Evolutionary conservation across 2,113 vertebrate species (phyloP).

Genomic region (Climacteris rufus): DNA sequence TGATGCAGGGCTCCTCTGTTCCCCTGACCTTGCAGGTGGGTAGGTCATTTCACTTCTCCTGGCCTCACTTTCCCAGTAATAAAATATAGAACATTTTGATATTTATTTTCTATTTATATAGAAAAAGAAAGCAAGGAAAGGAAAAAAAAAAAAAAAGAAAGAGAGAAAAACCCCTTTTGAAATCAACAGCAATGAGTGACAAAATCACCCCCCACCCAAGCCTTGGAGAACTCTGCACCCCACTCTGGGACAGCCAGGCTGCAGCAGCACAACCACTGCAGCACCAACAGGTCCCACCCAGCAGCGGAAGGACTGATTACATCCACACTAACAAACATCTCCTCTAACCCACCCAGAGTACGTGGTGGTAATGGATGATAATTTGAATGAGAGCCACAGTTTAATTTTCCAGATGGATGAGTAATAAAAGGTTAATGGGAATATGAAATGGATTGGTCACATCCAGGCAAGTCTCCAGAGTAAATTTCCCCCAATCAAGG

Average conservation of each 20-base stretch:
- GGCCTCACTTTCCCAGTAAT: neutral
- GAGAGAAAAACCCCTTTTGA: rapidly evolving
- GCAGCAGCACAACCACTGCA: neutral
- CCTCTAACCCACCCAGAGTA: neutral
- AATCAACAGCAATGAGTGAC: neutral
- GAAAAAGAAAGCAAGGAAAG: neutral
- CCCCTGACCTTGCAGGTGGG: neutral
- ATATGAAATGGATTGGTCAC: constrained; percentile 47
- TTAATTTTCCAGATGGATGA: constrained; percentile 66
- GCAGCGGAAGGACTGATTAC: neutral
- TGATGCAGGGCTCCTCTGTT: neutral
- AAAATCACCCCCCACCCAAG: rapidly evolving
- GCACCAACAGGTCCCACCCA: neutral
- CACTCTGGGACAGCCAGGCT: neutral
- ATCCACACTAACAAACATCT: neutral
- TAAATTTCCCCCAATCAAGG: neutral
- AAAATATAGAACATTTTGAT: neutral
- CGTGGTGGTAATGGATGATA: neutral
- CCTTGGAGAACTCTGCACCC: neutral
- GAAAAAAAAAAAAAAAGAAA: neutral
- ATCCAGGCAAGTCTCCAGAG: constrained; percentile 6
- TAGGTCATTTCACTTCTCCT: neutral
- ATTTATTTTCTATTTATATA: neutral
- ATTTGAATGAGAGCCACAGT: constrained; percentile 48
- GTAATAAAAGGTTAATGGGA: constrained; percentile 49